Conservation (phyloP, 2,797 vertebrate species). For the Dermochelys coriacea region DNA sequence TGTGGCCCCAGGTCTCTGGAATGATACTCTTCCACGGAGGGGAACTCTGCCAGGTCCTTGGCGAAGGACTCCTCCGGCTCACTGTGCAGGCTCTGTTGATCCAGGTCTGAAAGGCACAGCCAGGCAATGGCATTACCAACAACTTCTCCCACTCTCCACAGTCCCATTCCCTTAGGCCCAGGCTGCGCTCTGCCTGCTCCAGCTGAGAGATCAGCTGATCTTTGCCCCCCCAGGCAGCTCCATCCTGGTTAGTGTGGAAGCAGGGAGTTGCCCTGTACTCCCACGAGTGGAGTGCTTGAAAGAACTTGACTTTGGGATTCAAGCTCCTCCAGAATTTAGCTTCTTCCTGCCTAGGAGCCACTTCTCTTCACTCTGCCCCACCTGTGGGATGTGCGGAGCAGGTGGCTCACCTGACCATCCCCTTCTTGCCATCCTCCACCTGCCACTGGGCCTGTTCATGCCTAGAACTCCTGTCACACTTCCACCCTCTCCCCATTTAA, state of each 20-base stretch:
- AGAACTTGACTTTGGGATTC: background rate
- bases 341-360: fast-evolving
- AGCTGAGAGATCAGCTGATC: background rate
- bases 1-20: conserved; percentile 78
- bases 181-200: background rate
- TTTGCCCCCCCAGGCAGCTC: background rate
- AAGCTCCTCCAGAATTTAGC: background rate
- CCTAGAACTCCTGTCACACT: background rate
- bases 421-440: no score
- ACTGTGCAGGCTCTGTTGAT: conserved; percentile 93
- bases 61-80: conserved; percentile 91
- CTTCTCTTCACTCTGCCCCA: background rate
- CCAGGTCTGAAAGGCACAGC: conserved; percentile 87
- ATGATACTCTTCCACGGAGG: conserved; percentile 88
- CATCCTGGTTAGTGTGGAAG: background rate
- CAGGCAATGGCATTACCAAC: background rate
- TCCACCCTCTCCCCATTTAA: fast-evolving
- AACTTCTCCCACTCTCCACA: fast-evolving
- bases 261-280: background rate
- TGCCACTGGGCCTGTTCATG: no score
- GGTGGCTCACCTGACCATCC: background rate
- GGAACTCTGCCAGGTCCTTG: conserved; percentile 89
- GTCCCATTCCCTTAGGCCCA: fast-evolving
- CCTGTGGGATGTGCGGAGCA: background rate
- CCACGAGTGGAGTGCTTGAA: background rate